Percentiles rank a stretch among this genome's conserved stretches.
phyloP scores from a whole-genome alignment of 2,797 vertebrate species.

The Phoebastria nigripes region DNA sequence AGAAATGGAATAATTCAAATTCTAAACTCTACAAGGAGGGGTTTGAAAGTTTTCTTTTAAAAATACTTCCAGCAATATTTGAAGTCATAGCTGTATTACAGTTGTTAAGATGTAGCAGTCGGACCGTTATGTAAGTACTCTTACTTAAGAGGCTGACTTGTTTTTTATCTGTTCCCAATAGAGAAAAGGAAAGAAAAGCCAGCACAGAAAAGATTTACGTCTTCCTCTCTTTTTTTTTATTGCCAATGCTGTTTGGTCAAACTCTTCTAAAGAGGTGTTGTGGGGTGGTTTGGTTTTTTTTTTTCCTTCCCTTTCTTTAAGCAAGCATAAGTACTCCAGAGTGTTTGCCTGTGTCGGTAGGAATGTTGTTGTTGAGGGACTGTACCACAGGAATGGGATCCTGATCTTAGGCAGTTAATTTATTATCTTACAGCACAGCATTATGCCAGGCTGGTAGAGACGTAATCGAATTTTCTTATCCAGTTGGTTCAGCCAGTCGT shows the following conservation, averaged over 20 bases:
- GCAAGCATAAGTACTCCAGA: not conserved
- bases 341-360: not conserved
- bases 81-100: not conserved
- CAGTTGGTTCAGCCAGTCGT: not conserved
- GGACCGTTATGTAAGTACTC: not conserved
- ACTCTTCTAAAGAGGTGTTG: not conserved
- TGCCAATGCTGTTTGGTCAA: not conserved
- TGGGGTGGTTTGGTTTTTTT: not conserved
- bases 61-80: conserved; percentile 8
- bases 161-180: not conserved
- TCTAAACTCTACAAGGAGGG: not conserved
- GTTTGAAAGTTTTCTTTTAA: conserved; percentile 12
- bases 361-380: not conserved
- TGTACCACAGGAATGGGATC: not conserved
- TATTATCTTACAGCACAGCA: not conserved
- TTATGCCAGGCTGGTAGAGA: not conserved
- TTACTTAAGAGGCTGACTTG: not conserved
- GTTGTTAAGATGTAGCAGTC: not conserved
- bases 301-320: not conserved
- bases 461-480: conserved; percentile 10
- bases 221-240: not conserved
- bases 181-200: not conserved
- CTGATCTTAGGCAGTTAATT: not conserved
- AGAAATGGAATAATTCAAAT: conserved; percentile 18
- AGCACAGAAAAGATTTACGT: not conserved